Percentiles rank a stretch among this genome's conserved stretches.
phyloP scores from a whole-genome alignment of 2,797 vertebrate genomes.

The Mallotus villosus region DNA sequence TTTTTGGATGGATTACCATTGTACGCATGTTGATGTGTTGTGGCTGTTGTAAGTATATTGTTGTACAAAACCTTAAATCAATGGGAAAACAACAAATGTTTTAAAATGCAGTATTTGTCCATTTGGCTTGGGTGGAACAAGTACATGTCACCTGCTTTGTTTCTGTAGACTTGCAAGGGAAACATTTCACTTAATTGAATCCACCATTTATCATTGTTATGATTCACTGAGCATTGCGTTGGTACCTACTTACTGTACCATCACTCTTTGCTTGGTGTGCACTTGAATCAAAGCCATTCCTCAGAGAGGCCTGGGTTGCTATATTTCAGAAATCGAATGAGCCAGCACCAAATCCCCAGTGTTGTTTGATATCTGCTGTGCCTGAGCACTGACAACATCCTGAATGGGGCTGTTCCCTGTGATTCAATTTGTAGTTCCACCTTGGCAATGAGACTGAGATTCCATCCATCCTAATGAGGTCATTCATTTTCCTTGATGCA shows the following conservation, averaged over 20 bases:
- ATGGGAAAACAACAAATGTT: too few species aligned
- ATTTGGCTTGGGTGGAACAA: too few species aligned
- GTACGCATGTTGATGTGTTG: too few species aligned
- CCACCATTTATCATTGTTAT: not conserved
- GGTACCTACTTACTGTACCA: too few species aligned
- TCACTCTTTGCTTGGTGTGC: conserved; percentile 29
- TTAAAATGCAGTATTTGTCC: too few species aligned
- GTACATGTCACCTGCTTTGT: too few species aligned
- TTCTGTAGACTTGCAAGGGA: too few species aligned
- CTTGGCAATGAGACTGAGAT: conserved; percentile 41
- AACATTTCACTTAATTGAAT: too few species aligned
- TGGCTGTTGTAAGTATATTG: too few species aligned
- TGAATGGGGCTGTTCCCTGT: conserved; percentile 29
- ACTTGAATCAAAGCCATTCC: conserved; percentile 42
- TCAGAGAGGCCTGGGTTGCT: conserved; percentile 46
- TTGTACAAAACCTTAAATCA: too few species aligned
- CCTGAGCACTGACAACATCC: conserved; percentile 29
- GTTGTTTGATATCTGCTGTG: conserved; percentile 48
- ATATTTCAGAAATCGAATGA: conserved; percentile 60
- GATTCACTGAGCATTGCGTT: not conserved
- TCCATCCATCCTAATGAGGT: conserved; percentile 41
- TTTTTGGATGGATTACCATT: too few species aligned
- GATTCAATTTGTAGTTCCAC: conserved; percentile 24
- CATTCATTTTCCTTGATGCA: conserved; percentile 50
- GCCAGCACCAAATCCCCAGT: conserved; percentile 36